Conservation (phyloP, 2,888 invertebrate species). For the Hirudinaria manillensis region DNA sequence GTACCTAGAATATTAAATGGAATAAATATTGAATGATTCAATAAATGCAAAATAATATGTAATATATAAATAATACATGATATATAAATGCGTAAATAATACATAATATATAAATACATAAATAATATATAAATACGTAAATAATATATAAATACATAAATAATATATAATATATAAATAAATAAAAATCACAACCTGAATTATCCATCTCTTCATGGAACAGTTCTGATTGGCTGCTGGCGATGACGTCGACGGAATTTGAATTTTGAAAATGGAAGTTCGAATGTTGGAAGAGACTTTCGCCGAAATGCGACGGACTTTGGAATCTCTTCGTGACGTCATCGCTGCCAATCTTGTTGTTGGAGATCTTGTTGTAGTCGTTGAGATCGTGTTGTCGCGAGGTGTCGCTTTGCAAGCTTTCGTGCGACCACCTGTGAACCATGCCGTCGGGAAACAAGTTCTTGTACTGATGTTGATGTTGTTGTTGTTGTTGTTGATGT, state of each 20-base stretch:
- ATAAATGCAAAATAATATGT: no score
- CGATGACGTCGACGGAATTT: conserved; percentile 10
- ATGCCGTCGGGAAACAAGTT: neutral
- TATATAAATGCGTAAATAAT: no score
- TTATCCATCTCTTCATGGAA: conserved; percentile 5
- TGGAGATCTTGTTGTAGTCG: neutral
- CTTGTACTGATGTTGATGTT: neutral
- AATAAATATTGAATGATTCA: no score
- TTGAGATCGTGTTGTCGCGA: neutral
- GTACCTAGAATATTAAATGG: no score
- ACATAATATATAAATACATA: no score
- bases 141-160: no score
- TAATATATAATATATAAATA: no score
- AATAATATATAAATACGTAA: no score
- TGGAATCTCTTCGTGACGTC: conserved; percentile 10
- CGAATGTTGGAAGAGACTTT: neutral
- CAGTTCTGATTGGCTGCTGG: conserved; percentile 12
- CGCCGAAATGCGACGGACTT: neutral
- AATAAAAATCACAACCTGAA: neutral
- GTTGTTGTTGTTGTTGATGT: neutral
- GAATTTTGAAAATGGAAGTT: conserved; percentile 12
- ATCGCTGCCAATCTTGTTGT: neutral
- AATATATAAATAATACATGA: no score
- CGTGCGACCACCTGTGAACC: neutral
- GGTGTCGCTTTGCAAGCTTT: neutral